Percentiles rank a stretch among this genome's conserved stretches.
Evolutionary conservation across 2,113 vertebrate species (phyloP).

Genomic region (Oenanthe melanoleuca): DNA sequence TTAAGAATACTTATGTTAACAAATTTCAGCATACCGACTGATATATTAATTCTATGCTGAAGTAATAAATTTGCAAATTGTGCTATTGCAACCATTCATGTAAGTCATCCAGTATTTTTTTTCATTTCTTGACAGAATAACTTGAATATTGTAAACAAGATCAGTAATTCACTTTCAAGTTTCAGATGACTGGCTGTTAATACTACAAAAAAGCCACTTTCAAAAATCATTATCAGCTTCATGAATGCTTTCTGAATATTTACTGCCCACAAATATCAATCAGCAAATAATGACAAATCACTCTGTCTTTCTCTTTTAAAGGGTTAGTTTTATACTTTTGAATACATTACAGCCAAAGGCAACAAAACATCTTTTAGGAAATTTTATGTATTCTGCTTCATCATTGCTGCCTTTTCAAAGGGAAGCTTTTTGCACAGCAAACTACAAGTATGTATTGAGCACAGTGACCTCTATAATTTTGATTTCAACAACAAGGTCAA

Average conservation of each 20-base stretch:
- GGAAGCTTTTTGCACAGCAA: background rate
- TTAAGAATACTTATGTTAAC: background rate
- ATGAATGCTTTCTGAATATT: background rate
- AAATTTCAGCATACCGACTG: background rate
- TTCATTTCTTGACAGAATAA: background rate
- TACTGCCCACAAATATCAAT: background rate
- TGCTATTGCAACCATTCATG: background rate
- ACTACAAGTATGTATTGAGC: background rate
- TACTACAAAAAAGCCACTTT: background rate
- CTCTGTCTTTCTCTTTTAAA: background rate
- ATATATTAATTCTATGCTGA: background rate
- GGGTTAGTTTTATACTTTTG: background rate
- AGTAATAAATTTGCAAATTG: background rate
- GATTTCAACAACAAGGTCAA: constrained; percentile 40
- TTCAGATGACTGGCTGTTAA: background rate
- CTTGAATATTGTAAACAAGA: background rate
- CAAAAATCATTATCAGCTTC: background rate
- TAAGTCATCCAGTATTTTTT: background rate
- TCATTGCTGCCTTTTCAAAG: background rate
- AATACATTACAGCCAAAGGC: background rate
- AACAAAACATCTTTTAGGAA: background rate
- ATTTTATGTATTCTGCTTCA: background rate
- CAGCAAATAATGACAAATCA: background rate
- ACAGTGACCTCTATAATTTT: constrained; percentile 11
- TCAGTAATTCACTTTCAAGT: constrained; percentile 6